phyloP scores from a whole-genome alignment of 2,797 vertebrate species.

The Potorous gilbertii region DNA sequence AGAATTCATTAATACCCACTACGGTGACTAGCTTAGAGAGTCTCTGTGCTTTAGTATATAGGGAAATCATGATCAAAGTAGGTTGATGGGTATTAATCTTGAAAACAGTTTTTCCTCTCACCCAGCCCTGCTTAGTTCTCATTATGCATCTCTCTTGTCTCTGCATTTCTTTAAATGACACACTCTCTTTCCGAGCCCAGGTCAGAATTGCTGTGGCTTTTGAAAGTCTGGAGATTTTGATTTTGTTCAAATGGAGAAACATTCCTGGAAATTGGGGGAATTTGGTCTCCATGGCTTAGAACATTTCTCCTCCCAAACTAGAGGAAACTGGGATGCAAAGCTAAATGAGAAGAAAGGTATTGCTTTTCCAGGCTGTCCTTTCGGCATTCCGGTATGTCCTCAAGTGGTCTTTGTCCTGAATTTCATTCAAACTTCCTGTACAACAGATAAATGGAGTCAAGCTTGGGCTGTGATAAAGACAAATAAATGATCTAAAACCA shows the following conservation, averaged over 20 bases:
- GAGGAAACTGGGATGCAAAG: neutral
- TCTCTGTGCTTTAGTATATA: neutral
- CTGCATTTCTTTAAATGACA: slow-evolving; percentile 1
- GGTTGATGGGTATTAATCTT: neutral
- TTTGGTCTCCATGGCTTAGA: neutral
- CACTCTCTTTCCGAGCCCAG: slow-evolving; percentile 43
- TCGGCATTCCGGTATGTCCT: neutral
- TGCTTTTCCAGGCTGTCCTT: neutral
- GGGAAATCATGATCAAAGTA: slow-evolving; percentile 11
- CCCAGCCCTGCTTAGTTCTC: neutral
- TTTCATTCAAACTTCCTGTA: neutral
- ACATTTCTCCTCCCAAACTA: slow-evolving; percentile 7
- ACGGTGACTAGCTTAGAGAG: neutral
- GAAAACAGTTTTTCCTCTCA: neutral
- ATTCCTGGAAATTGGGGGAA: neutral
- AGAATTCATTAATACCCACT: neutral
- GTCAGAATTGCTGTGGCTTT: slow-evolving; percentile 14
- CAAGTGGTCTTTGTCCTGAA: neutral
- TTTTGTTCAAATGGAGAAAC: neutral
- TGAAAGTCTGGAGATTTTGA: slow-evolving; percentile 25
- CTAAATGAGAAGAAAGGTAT: neutral
- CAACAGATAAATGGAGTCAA: neutral
- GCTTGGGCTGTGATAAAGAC: neutral
- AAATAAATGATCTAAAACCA: neutral
- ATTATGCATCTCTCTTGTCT: slow-evolving; percentile 35